Evolutionary conservation across 2,888 invertebrate genomes (phyloP).

Genomic region (Conomelus anceps): DNA sequence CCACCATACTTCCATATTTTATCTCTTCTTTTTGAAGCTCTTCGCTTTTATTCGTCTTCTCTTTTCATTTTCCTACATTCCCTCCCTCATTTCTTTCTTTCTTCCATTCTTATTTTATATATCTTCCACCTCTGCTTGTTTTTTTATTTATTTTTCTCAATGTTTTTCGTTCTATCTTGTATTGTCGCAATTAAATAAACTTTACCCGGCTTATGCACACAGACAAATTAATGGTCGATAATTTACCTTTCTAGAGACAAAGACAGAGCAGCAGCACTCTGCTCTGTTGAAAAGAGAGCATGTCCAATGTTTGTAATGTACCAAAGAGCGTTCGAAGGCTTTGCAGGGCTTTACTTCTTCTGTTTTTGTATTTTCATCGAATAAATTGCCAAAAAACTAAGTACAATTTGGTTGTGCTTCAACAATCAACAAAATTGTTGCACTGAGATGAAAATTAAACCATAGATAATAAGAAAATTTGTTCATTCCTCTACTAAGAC

Average conservation of each 20-base stretch:
- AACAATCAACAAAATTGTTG: no score
- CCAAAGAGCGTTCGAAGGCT: neutral
- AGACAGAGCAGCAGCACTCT: no score
- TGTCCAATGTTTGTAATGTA: slow-evolving; percentile 1
- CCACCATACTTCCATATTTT: no score
- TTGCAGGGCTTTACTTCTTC: neutral
- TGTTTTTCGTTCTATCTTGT: neutral
- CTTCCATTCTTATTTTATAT: no score
- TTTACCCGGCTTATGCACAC: neutral
- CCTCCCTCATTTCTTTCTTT: no score
- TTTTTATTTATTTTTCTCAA: neutral
- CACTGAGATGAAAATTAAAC: no score
- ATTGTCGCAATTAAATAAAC: neutral
- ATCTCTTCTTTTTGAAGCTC: no score
- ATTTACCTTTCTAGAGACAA: neutral
- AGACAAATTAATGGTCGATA: neutral
- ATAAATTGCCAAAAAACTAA: neutral
- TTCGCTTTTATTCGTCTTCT: no score
- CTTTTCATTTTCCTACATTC: no score
- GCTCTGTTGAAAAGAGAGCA: neutral
- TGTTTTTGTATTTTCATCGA: neutral
- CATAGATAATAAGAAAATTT: no score
- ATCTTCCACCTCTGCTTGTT: neutral
- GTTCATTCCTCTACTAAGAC: no score
- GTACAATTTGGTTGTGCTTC: neutral